Percentiles rank a stretch among this genome's conserved stretches.
Conservation (phyloP, 2,888 invertebrate species). For the Tineola bisselliella region DNA sequence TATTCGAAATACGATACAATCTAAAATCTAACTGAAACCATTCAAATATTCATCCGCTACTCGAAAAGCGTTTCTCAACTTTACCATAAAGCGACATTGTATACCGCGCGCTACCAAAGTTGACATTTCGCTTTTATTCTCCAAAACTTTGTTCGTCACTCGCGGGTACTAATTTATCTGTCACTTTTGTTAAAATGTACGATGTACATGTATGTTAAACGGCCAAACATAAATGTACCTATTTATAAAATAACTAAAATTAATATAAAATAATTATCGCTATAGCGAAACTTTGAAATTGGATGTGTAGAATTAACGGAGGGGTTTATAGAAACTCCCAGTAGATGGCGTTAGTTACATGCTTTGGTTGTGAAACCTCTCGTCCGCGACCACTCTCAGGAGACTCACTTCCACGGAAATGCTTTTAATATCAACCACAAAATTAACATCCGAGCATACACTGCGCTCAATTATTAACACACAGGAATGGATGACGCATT, state of each 20-base stretch:
- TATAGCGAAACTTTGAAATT: too few relatives aligned
- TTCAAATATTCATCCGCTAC: neutral
- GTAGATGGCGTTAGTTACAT: neutral
- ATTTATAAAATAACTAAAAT: too few relatives aligned
- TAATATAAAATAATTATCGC: too few relatives aligned
- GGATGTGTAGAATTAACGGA: neutral
- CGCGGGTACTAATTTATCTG: neutral
- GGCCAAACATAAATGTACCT: too few relatives aligned
- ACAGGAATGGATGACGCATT: neutral
- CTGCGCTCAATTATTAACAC: neutral
- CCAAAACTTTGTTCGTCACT: neutral
- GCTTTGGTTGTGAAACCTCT: neutral
- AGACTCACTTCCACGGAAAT: conserved; percentile 1
- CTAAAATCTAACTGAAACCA: neutral
- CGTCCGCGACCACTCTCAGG: neutral
- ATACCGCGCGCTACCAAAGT: neutral
- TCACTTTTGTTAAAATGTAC: neutral
- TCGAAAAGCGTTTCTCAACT: neutral
- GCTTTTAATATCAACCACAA: conserved; percentile 3
- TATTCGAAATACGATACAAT: neutral
- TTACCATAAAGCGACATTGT: neutral
- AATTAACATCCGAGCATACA: neutral
- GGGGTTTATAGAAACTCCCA: neutral
- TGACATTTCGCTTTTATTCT: neutral
- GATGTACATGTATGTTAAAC: too few relatives aligned